Evolutionary conservation across 2,797 vertebrate genomes (phyloP), one percentile per base, ranked within the genome.

Genomic region (Onychomys torridus): DNA sequence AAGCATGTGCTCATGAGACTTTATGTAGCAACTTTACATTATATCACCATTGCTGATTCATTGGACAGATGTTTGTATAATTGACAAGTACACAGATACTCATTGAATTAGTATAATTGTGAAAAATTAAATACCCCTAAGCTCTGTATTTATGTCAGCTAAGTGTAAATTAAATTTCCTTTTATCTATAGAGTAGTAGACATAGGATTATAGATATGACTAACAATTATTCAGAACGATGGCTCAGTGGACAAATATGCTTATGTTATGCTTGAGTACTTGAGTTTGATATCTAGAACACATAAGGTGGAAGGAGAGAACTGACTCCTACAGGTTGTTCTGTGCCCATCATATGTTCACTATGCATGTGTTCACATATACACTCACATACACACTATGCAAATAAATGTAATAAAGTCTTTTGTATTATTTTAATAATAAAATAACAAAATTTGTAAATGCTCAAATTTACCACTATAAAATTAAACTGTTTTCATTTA

Each of bases 351-450:
- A 27, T 34, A 52, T n/a, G 46, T 13, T 43, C 59, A 21, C 81
- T 17, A 43, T 63, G 29, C 27, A 34, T 34, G 29, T 84, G 59
- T 43, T 27, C 17, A 21, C 9, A 32, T 65, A 65, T 17, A 52
- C 25, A 63, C 25, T 17, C 34, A 34, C 43, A 52, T 49, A 79
- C 17, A n/a, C 3, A 69, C 83, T 84, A 65, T 43, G 23, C 81
- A 63, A 52, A 83, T 63, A 77, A 49, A 37, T 55, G 17, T 37
- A 81, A 81, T 57, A 97, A 98, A 97, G 89, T 92, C 94, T 89
- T 98, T 98, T 98, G 95, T 98, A 29, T 97, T 97, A 59, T 96
- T 98, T 96, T 88, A 98, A 98, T 98, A 96, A 97, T 97, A 97
- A 98, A 97, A 19, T 65, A 34, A 75, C 10, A 65, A 78, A 82